Percentiles rank a stretch among this genome's conserved stretches.
Conservation (phyloP, 2,113 vertebrate genomes). For the Podiceps cristatus region DNA sequence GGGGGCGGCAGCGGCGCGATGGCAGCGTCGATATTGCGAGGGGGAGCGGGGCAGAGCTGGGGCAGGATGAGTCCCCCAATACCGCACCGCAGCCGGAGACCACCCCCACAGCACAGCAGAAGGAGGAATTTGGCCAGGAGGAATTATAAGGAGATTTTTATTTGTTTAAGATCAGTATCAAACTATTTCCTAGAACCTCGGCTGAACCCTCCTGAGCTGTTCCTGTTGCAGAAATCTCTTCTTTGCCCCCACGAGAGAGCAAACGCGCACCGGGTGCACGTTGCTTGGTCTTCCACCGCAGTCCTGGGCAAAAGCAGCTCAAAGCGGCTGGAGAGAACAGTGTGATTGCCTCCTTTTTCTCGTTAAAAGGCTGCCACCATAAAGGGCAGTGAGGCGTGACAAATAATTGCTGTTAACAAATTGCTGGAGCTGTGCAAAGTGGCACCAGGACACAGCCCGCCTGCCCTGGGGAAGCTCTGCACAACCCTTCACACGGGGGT, state of each 20-base stretch:
- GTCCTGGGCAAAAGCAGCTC: background rate
- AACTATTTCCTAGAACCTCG: background rate
- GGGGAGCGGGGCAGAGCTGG: background rate
- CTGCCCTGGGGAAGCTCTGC: slow-evolving; percentile 13
- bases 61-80: background rate
- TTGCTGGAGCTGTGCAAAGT: slow-evolving; percentile 27
- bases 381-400: background rate
- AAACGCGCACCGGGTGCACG: fast-evolving
- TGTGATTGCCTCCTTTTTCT: background rate
- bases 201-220: background rate
- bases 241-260: fast-evolving
- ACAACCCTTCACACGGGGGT: fast-evolving
- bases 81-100: fast-evolving
- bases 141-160: background rate
- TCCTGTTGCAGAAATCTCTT: background rate
- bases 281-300: background rate
- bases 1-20: background rate
- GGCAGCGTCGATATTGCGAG: background rate
- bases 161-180: background rate
- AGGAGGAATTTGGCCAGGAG: background rate
- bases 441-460: background rate
- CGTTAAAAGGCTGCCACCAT: background rate
- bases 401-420: slow-evolving; percentile 47
- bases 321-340: background rate
- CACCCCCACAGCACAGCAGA: background rate